Evolutionary conservation across 2,888 invertebrate genomes (phyloP).

Genomic region (Imbricaverruca yamaguchii): DNA sequence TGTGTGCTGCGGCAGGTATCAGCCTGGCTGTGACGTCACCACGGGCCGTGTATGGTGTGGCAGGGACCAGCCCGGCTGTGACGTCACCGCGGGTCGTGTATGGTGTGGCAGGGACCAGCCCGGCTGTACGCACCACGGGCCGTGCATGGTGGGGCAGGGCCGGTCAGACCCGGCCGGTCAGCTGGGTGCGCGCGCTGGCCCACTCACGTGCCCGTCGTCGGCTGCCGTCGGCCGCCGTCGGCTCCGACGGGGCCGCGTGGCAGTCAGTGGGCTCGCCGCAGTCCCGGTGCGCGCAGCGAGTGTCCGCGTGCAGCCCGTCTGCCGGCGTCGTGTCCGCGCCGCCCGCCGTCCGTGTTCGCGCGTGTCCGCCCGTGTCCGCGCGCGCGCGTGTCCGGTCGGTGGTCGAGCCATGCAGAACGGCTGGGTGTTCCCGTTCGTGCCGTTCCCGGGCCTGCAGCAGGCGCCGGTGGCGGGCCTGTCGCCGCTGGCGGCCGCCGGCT

Average conservation of each 20-base stretch:
- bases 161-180: not conserved
- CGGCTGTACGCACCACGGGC: too few species aligned
- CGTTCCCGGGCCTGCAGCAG: constrained; percentile 18
- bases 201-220: not conserved
- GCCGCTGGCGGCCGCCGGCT: constrained; percentile 6
- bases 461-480: not conserved
- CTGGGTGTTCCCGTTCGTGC: constrained; percentile 15
- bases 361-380: too few species aligned
- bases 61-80: too few species aligned
- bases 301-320: not conserved
- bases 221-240: not conserved
- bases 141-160: too few species aligned
- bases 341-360: not conserved
- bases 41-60: too few species aligned
- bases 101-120: too few species aligned
- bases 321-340: not conserved
- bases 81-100: too few species aligned
- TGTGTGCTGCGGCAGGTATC: too few species aligned
- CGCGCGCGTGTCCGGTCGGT: too few species aligned
- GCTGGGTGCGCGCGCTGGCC: not conserved
- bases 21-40: too few species aligned
- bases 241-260: not conserved
- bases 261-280: not conserved
- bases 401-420: not conserved
- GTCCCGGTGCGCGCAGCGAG: not conserved